Conservation (phyloP, 2,888 invertebrate species). For the Seira sanloemensis region DNA sequence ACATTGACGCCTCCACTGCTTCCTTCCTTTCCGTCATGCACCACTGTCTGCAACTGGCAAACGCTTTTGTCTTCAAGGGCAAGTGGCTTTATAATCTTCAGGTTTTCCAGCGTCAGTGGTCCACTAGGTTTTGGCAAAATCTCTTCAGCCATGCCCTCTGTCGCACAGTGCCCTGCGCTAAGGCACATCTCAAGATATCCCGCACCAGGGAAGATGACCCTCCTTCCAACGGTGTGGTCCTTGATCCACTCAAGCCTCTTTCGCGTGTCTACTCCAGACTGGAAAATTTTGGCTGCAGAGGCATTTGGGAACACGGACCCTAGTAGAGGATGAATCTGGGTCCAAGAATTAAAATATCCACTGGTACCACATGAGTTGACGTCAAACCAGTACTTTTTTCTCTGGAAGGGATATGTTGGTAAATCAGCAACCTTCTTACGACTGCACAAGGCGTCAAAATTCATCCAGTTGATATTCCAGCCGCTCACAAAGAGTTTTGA, state of each 20-base stretch:
- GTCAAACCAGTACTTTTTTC: slow-evolving; percentile 58
- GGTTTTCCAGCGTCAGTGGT: slow-evolving; percentile 59
- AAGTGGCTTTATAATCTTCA: slow-evolving; percentile 54
- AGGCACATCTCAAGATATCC: slow-evolving; percentile 58
- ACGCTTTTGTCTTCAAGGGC: slow-evolving; percentile 12
- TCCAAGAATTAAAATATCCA: slow-evolving; percentile 3
- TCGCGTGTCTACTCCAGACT: slow-evolving; percentile 21
- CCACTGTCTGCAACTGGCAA: slow-evolving; percentile 45
- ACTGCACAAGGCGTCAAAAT: slow-evolving; percentile 37
- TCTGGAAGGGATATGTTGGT: slow-evolving; percentile 61
- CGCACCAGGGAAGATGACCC: slow-evolving; percentile 62
- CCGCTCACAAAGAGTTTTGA: slow-evolving; percentile 57
- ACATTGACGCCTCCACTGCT: neutral
- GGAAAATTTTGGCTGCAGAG: slow-evolving; percentile 44
- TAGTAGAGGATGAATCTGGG: slow-evolving; percentile 60
- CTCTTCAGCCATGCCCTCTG: slow-evolving; percentile 23
- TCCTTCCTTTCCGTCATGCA: neutral
- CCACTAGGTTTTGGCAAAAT: slow-evolving; percentile 23
- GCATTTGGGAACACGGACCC: slow-evolving; percentile 57
- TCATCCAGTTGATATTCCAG: slow-evolving; percentile 50
- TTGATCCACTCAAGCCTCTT: slow-evolving; percentile 35
- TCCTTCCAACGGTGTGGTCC: slow-evolving; percentile 58
- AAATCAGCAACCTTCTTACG: slow-evolving; percentile 39
- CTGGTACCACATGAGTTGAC: neutral
- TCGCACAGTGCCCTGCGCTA: slow-evolving; percentile 53